Base-by-base conservation (phyloP, 2,797 vertebrate species). In the Lutjanus argentimaculatus region DNA sequence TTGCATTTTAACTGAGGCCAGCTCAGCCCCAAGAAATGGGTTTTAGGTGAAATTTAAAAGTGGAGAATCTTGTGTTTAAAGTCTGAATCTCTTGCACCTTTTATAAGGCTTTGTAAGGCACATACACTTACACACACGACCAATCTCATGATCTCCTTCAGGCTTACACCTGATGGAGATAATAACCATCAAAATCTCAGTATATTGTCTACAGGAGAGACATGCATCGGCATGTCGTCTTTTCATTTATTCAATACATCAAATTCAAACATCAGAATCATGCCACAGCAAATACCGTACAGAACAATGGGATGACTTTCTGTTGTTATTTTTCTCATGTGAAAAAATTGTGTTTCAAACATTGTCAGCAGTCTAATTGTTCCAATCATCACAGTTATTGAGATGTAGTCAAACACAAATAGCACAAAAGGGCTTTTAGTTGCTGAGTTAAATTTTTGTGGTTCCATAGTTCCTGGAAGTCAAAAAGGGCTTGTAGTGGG, bases 1-100 rank as follows among this genome's bases (percentile, higher is more conserved):
- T 65, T 55, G 40, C 22, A 42, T 82, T 67, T 89, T 63, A 75
- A 83, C 42, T 21, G 36, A 80, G 22, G 74, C 75, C 53, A 46
- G 56, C n/a, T 58, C 21, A 67, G 46, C 21, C 9, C 2, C 42
- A 46, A 57, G 52, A 22, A 70, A 65, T 49, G 53, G 8, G 22
- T 53, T 67, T 55, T 25, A 2, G 6, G 12, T 48, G 14, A 58
- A n/a, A 72, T 55, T 48, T 40, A 25, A 21, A 22, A 64, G 59
- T 1, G 21, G 16, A 40, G 0, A 46, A 43, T 45, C 4, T 12
- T 19, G 10, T 12, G 42, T 63, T 62, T 70, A 36, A 43, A 52
- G 46, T 63, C 8, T 0, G 3, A 70, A 12, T 49, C 16, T 21
- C 12, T 55, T 13, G 30, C 48, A 62, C 40, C n/a, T 13, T 53